These are phyloP conservation scores for Orthonevra nobilis DNA, from an alignment of 2,888 invertebrate species.

Conservation along the genomic window DNA sequence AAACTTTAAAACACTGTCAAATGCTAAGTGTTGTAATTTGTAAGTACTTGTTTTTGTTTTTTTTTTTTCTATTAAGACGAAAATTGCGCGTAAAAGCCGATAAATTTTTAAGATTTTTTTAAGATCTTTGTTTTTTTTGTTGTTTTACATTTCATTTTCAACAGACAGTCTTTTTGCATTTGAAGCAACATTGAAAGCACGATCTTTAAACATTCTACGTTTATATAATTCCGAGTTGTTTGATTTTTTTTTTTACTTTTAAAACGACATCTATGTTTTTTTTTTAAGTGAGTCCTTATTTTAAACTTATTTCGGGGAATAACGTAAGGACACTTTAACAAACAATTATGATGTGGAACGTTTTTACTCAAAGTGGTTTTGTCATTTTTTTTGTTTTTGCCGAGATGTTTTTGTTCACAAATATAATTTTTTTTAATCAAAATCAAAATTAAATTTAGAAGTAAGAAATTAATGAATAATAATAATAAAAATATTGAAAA, in stretches of 20 bases:
- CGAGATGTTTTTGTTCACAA: no score
- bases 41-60: slow-evolving; percentile 40
- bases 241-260: slow-evolving; percentile 10
- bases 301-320: background rate
- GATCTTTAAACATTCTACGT: slow-evolving; percentile 7
- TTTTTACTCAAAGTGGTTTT: background rate
- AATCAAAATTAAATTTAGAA: slow-evolving; percentile 9
- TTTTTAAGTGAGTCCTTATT: slow-evolving; percentile 10
- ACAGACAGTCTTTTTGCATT: slow-evolving; percentile 62
- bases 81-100: slow-evolving; percentile 56
- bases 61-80: no score
- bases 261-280: slow-evolving; percentile 9
- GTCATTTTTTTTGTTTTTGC: slow-evolving; percentile 10
- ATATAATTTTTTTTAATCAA: background rate
- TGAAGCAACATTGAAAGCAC: slow-evolving; percentile 61
- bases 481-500: background rate
- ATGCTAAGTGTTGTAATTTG: slow-evolving; percentile 34
- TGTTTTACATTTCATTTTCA: slow-evolving; percentile 33
- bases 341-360: slow-evolving; percentile 8
- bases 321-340: slow-evolving; percentile 49
- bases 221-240: background rate
- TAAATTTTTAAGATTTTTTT: slow-evolving; percentile 18
- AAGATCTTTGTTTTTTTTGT: slow-evolving; percentile 24
- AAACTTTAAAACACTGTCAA: slow-evolving; percentile 33
- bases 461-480: background rate